Conservation (phyloP, 2,113 vertebrate species). For the Amblyornis subalaris region DNA sequence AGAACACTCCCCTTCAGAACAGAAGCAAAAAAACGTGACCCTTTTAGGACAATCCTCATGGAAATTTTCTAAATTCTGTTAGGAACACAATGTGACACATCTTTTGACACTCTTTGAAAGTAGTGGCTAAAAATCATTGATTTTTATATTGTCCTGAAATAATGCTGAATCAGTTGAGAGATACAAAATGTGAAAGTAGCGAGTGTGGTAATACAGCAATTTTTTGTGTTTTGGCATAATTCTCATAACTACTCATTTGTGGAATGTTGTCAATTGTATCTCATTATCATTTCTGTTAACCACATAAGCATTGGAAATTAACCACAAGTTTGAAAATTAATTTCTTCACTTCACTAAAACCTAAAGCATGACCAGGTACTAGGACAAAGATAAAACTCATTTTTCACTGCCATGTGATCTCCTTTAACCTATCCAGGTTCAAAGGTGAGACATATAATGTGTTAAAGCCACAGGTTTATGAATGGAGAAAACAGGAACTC, state of each 20-base stretch:
- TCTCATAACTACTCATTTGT: background rate
- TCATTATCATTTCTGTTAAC: background rate
- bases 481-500: background rate
- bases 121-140: background rate
- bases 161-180: background rate
- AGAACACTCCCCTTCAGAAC: background rate
- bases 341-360: background rate
- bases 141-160: background rate
- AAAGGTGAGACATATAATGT: background rate
- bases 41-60: background rate
- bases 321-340: background rate
- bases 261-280: background rate
- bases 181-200: rapidly evolving
- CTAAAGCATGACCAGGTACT: background rate
- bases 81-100: background rate
- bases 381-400: background rate
- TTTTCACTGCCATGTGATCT: background rate
- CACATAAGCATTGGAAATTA: background rate
- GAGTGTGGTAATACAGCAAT: rapidly evolving
- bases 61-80: background rate
- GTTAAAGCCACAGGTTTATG: background rate
- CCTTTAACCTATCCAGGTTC: background rate
- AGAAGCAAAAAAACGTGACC: background rate
- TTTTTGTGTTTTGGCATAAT: background rate
- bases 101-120: background rate